Base-by-base conservation (phyloP, 2,888 invertebrate genomes). In the Atethmia centrago region DNA sequence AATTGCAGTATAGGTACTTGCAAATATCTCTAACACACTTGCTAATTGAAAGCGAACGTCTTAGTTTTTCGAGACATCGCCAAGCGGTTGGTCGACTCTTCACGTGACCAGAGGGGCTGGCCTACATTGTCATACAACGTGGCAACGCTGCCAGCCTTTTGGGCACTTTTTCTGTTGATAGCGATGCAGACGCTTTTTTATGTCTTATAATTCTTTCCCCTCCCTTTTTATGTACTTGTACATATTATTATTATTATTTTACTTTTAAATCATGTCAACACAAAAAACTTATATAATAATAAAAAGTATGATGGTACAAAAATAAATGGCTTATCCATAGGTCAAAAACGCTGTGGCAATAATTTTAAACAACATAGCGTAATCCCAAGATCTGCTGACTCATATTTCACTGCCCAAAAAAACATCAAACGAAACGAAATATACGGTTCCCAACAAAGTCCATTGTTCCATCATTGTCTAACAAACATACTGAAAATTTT, bases 401-500 rank as follows among this genome's bases (percentile, higher is more conserved):
- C 67, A 83, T 79, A 40, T 68, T 79, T 71, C 55, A 79, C 61
- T 31, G 69, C 66, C 53, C 69, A 73, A 80, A 66, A 80, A 83
- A 73, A 58, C 71, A 80, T 63, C 65, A 71, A 71, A 47, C 71
- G 28, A 45, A 66, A 53, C 31, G 42, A 72, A 69, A 84, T 80
- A 75, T 75, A 80, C 70, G 68, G 62, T 49, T 73, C 28, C 70
- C 61, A 73, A 70, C 70, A 62, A 74, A 71, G 45, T 63, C 78
- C 59, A 78, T 82, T 78, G 73, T 78, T 12, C 47, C 63, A 71
- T 68, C 62, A 78, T 79, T 78, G 85, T 84, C 70, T 75, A 76
- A 85, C 78, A 77, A 74, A 80, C 55, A 65, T 74, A 65, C 72
- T 73, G 78, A 80, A 81, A 59, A 72, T 72, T 72, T 81, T 82